Evolutionary conservation across 2,888 invertebrate genomes (phyloP), one percentile per base, ranked within the genome.

Genomic region (Calameuta filiformis): DNA sequence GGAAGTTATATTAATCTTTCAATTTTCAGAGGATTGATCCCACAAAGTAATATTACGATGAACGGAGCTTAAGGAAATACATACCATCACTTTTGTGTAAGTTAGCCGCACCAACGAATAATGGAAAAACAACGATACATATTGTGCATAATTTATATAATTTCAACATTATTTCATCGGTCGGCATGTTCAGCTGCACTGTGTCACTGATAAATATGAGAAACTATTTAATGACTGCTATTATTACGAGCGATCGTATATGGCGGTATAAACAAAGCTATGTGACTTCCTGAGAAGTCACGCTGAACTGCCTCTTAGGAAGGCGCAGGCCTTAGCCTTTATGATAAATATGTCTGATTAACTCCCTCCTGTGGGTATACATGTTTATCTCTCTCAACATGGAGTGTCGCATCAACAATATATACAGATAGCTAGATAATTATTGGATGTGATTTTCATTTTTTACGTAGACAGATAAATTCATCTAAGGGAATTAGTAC

Each of bases 271-370:
- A 56, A 56, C 23, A 9, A 56, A 23, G 40, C 40, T 11, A 56
- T 56, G 23, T 81, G 69, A 79, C 80, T 76, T 73, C 77, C 78
- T 80, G 81, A 82, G 79, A 83, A 82, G 81, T 83, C 86, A 84
- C 84, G 83, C 76, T 82, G 84, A 84, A 88, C 87, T 87, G 85
- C 81, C 83, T 84, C 81, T 83, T 78, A 79, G 79, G 80, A 80
- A 83, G 80, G 40, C 40, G 40, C 40, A 82, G 80, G 82, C 82
- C 82, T 83, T 85, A 85, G 84, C 85, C 82, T 87, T 84, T 87
- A 89, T 89, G 85, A 85, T 86, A 85, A 85, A 87, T 86, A 85
- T 81, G 77, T 81, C 87, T 85, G 89, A 87, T 88, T 88, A 87
- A 84, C 79, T 76, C 80, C 81, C 82, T 56, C 23, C 40, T 73